Conservation (phyloP, 2,797 vertebrate species). For the Lutjanus argentimaculatus region DNA sequence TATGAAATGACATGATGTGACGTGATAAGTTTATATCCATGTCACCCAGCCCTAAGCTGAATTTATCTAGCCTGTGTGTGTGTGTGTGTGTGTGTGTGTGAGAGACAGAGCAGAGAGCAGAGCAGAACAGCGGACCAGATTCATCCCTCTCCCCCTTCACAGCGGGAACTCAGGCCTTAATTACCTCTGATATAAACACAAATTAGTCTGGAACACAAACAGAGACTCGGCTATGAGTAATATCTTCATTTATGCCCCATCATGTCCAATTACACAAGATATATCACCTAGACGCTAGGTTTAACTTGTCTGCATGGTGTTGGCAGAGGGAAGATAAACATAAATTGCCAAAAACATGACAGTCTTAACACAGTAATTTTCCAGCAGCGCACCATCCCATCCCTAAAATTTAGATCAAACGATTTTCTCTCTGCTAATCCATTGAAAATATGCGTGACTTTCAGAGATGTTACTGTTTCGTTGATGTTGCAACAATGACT, state of each 20-base stretch:
- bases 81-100: slow-evolving; percentile 9
- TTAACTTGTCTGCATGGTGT: slow-evolving; percentile 46
- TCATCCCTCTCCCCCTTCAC: slow-evolving; percentile 52
- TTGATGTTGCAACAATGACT: slow-evolving; percentile 15
- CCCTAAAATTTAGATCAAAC: slow-evolving; percentile 29
- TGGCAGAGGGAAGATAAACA: slow-evolving; percentile 41
- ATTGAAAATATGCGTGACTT: slow-evolving; percentile 6
- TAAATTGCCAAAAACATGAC: slow-evolving; percentile 52
- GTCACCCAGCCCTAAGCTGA: neutral
- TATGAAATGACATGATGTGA: slow-evolving; percentile 4
- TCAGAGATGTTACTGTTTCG: slow-evolving; percentile 24
- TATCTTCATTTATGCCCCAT: slow-evolving; percentile 73
- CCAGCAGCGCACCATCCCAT: slow-evolving; percentile 15
- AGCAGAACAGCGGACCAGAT: slow-evolving; percentile 53
- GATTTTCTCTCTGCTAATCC: neutral
- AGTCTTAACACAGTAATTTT: slow-evolving; percentile 38
- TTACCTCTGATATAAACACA: slow-evolving; percentile 75
- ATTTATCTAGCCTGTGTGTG: slow-evolving; percentile 2
- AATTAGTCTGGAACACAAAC: slow-evolving; percentile 75
- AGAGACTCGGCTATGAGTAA: slow-evolving; percentile 68
- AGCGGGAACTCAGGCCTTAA: slow-evolving; percentile 67
- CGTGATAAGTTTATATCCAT: slow-evolving; percentile 1
- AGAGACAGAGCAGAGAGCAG: slow-evolving; percentile 27
- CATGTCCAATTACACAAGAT: slow-evolving; percentile 75
- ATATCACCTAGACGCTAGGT: slow-evolving; percentile 60